Evolutionary conservation across 2,888 invertebrate species (phyloP), one percentile per base, ranked within the genome.

Genomic region (Nineta flava): DNA sequence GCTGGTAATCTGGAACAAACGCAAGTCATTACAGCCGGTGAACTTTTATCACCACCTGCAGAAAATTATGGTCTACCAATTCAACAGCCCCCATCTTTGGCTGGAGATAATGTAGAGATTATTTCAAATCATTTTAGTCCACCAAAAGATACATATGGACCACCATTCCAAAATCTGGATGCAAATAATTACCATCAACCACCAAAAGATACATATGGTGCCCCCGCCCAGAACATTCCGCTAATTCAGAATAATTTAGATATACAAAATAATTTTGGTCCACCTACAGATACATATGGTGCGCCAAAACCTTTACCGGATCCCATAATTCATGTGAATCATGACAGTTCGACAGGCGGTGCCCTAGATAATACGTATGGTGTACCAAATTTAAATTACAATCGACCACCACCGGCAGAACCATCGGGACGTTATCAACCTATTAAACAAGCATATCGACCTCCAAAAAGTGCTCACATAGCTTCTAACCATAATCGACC

Each of bases 221-320:
- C 26, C 7, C 26, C 26, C 7, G 26, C 26, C 26, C 26, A 26
- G 7, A 26, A 26, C 7, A 7, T 26, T 26, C 26, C 26, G 2
- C 7, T 26, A 26, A 7, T 26, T 26, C 26, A 26, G 7, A 26
- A 26, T 7, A 26, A 26, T 7, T 6, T 26, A 26, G 26, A 26
- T 7, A 26, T 51, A 16, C 42, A 51, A 41, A 19, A 9, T 41
- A 31, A 31, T 12, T 17, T 47, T 46, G 48, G 50, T 9, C 49
- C 53, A 17, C 50, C 54, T 12, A 9, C 16, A 13, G 16, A 47
- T n/a, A 52, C 52, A 19, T 62, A 62, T 53, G 60, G 58, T 12
- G 59, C 57, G 15, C 61, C 60, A 17, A 54, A 55, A 50, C 53
- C 54, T 17, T 52, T 53, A 41, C 60, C 59, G 51, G 58, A 57